Conservation (phyloP, 2,797 vertebrate species). For the Sebastes aleutianus region DNA sequence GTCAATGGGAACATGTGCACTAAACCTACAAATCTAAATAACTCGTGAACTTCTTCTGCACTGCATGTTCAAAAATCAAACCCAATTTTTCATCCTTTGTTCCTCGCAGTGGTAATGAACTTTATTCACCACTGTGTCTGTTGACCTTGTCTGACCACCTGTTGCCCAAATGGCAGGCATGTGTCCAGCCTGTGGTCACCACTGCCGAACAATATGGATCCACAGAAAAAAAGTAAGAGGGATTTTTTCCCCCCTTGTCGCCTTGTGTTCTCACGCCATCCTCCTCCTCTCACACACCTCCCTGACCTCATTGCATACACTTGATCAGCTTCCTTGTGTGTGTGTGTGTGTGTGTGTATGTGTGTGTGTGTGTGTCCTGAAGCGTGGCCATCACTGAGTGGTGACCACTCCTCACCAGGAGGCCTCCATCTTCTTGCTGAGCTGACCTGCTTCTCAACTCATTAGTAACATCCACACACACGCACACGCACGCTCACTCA, state of each 20-base stretch:
- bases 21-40: background rate
- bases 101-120: too few species aligned
- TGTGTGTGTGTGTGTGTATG: slow-evolving; percentile 43
- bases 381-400: slow-evolving; percentile 84
- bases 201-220: slow-evolving; percentile 46
- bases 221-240: slow-evolving; percentile 58
- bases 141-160: slow-evolving; percentile 50
- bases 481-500: background rate
- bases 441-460: slow-evolving; percentile 84
- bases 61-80: background rate
- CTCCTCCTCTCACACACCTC: slow-evolving; percentile 56
- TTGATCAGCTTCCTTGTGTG: slow-evolving; percentile 62
- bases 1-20: background rate
- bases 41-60: background rate
- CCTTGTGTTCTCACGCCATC: slow-evolving; percentile 59
- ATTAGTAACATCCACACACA: slow-evolving; percentile 70
- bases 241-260: background rate
- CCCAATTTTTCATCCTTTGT: background rate
- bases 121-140: slow-evolving; percentile 9
- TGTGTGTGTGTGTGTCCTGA: slow-evolving; percentile 59
- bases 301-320: slow-evolving; percentile 69
- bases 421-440: slow-evolving; percentile 72
- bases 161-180: slow-evolving; percentile 43
- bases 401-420: slow-evolving; percentile 78
- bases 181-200: slow-evolving; percentile 44